Evolutionary conservation across 2,888 invertebrate species (phyloP), one percentile per base, ranked within the genome.

Genomic region (Octodonta nipae): DNA sequence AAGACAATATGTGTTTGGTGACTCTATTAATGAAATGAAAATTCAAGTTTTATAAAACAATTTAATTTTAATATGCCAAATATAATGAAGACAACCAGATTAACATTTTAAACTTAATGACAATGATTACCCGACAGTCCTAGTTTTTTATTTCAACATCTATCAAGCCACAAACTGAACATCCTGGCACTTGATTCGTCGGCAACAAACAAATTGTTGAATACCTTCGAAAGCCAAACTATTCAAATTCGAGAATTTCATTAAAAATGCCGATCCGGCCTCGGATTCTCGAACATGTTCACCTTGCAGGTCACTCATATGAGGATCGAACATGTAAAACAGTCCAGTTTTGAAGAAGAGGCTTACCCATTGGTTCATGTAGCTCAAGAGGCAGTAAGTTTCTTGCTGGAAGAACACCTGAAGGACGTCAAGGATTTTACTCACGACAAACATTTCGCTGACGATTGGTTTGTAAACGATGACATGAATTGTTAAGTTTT

Each of bases 311-410:
- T 73, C 67, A 1, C 72, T 54, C 37, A 70, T 67, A 26, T 65
- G 65, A 1, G 75, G 69, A 49, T 76, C 74, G 45, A 75, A 73
- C 56, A 75, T 58, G 54, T 71, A 77, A 52, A 62, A 76, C 1
- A 65, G 66, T 46, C 66, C 52, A 14, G 53, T 56, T 38, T 65
- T 63, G 33, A 62, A 61, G 15, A 75, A 71, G 0, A 76, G 61
- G 0, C 71, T 68, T 3, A 73, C 64, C 13, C 69, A 67, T 3
- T 68, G 63, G 0, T 60, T 55, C 0, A 63, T 58, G 1, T 70
- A 67, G 2, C 69, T 61, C 12, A 77, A 50, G 8, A 77, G 71
- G 0, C 75, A n/a, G 56, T 52, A 36, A 50, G 61, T 48, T 36
- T 75, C 71, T 22, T 71, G 68, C 0, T 64, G 60, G 55, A 76